Evolutionary conservation across 92 coral and sea anemone genomes (phyloP), one percentile per base, ranked within the genome.

Genomic region (Bergia sp.): DNA sequence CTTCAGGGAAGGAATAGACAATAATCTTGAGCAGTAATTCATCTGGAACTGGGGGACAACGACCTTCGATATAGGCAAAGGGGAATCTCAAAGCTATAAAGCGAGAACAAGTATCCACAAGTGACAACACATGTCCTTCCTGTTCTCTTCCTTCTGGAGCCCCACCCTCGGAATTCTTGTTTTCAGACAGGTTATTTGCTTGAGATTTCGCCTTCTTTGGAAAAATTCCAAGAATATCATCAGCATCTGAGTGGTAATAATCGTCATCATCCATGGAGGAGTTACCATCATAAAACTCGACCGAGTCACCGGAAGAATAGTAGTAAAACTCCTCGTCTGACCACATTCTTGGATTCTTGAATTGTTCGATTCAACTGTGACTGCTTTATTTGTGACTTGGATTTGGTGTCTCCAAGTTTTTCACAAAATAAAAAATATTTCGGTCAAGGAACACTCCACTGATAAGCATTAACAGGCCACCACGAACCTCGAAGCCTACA

Each of bases 21-120:
- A 97, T 95, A 4, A 97, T 92, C 74, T 93, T 97, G 53, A 95
- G 78, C 90, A 95, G 99, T 45, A 97, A 77, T 53, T 94, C 95
- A 77, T 97, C 99, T 36, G 99, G 97, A 38, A 97, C 89, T 3
- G 99, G 99, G 13, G 99, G 99, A 47, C 50, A 85, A 29, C 98
- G 91, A 79, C 94, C 95, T 92, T 97, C 98, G 36, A 97, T 87
- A 67, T 92, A 97, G 18, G 96, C 98, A 84, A 97, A 97, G 21
- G 99, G 98, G 76, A 95, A 97, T 23, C 87, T 93, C 65, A 91
- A 39, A 12, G 99, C 96, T 84, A 97, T 85, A 77, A 94, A 90
- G 65, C 87, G 91, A 64, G 96, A 89, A 40, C 98, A 97, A 45
- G 75, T 78, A 77, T 97, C 97, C 57, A 91, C 94, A 16, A 97